A percentile compares a stretch with the other conserved stretches of the same genome.
Evolutionary conservation across 2,888 invertebrate genomes (phyloP).

Genomic region (Papilio gigon): DNA sequence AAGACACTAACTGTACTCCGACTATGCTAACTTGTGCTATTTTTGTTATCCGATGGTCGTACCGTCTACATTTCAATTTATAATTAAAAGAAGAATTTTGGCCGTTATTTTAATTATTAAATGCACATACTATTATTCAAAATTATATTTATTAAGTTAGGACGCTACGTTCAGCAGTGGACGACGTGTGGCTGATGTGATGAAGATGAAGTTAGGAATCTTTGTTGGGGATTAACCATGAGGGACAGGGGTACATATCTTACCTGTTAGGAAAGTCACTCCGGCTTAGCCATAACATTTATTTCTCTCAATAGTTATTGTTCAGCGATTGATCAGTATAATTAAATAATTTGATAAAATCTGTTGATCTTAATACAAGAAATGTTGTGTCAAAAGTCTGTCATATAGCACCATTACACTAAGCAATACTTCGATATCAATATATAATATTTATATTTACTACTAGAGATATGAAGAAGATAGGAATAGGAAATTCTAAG

Average conservation of each 20-base stretch:
- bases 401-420: slow-evolving; percentile 27
- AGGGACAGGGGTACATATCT: too few species aligned
- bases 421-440: not conserved
- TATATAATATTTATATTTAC: not conserved
- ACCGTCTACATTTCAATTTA: not conserved
- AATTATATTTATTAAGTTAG: too few species aligned
- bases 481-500: slow-evolving; percentile 12
- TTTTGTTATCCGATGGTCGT: not conserved
- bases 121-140: too few species aligned
- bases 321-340: not conserved
- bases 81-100: not conserved
- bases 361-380: not conserved
- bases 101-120: slow-evolving; percentile 5
- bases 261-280: too few species aligned
- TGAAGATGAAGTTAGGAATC: too few species aligned
- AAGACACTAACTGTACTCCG: not conserved
- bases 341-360: not conserved
- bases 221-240: too few species aligned
- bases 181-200: too few species aligned
- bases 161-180: too few species aligned
- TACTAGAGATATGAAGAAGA: slow-evolving; percentile 30
- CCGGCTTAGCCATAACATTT: too few species aligned
- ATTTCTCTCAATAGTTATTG: too few species aligned
- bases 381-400: not conserved
- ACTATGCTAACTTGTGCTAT: not conserved